phyloP scores from a whole-genome alignment of 2,797 vertebrate species.

The Menidia menidia region DNA sequence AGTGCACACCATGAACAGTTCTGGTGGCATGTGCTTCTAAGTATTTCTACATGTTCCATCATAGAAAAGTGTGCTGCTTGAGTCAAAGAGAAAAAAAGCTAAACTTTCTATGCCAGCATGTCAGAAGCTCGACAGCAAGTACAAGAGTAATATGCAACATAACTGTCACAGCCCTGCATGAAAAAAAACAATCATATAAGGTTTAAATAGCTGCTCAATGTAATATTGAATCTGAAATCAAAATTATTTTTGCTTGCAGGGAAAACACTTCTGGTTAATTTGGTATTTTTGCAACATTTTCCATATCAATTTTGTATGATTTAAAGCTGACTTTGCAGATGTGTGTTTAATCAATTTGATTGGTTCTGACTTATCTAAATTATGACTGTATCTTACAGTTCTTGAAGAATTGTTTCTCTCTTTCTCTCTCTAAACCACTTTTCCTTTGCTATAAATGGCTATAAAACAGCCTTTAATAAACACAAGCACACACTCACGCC shows the following conservation, averaged over 20 bases:
- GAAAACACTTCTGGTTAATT: background rate
- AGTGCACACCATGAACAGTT: background rate
- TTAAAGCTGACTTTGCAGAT: background rate
- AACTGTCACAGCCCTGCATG: background rate
- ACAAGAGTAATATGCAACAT: background rate
- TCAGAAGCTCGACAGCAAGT: background rate
- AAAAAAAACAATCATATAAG: background rate
- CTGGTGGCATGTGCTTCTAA: background rate
- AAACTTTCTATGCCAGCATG: no score
- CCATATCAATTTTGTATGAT: background rate
- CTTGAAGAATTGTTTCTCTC: background rate
- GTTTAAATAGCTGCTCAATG: background rate
- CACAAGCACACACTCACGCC: constrained; percentile 55
- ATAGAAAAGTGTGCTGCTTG: background rate
- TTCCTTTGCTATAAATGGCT: constrained; percentile 40
- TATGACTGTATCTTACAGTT: constrained; percentile 1
- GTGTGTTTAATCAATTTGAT: background rate
- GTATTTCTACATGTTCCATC: background rate
- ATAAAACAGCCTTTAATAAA: constrained; percentile 42
- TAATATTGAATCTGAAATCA: background rate
- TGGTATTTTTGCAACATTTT: background rate
- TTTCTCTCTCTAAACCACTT: constrained; percentile 15
- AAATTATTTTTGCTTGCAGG: background rate
- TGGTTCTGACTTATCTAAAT: background rate
- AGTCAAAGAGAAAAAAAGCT: background rate